These are phyloP conservation scores for Helobdella robusta DNA, from an alignment of 2,888 invertebrate species.

Conservation along the genomic window DNA sequence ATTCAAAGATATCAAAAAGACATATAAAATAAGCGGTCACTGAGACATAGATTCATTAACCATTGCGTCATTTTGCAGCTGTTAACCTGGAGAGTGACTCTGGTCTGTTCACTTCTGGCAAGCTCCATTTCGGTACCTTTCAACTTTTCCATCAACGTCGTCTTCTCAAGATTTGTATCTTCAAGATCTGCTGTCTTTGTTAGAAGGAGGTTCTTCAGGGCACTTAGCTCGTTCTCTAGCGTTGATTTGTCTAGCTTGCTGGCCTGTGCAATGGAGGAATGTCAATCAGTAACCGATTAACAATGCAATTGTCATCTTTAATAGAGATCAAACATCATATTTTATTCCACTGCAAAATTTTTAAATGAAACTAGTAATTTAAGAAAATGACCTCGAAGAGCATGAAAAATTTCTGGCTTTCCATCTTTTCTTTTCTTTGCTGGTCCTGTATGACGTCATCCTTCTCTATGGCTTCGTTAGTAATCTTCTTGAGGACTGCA, in stretches of 20 bases:
- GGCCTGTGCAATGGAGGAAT: neutral
- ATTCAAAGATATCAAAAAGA: no score
- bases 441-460: neutral
- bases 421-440: neutral
- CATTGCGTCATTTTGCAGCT: no score
- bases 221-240: neutral
- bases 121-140: neutral
- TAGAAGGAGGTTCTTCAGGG: neutral
- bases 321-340: neutral
- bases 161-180: neutral
- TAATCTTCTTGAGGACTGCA: neutral
- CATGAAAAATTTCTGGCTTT: neutral
- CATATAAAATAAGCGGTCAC: no score
- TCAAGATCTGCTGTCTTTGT: neutral
- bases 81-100: no score
- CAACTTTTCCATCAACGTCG: conserved; percentile 2
- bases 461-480: conserved; percentile 3
- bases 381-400: conserved; percentile 2
- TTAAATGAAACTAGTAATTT: neutral
- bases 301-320: neutral
- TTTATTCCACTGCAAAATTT: neutral
- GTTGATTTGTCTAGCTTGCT: neutral
- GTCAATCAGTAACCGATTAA: neutral
- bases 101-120: neutral
- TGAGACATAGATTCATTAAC: no score